Evolutionary conservation across 2,888 invertebrate genomes (phyloP).

Genomic region (Aspidiotus destructor): DNA sequence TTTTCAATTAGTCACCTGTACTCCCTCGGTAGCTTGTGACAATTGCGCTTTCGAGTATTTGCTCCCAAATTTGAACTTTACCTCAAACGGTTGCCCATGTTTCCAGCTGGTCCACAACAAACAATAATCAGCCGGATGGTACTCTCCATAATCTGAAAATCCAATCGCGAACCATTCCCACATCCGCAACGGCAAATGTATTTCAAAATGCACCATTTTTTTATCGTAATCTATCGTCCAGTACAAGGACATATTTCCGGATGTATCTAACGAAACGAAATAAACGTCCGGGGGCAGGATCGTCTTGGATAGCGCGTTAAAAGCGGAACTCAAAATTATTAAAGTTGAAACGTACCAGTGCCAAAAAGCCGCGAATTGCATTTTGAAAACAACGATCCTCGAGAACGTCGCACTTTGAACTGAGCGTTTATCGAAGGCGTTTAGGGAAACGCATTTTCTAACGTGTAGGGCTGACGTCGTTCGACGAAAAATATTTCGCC

Average conservation of each 20-base stretch:
- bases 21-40: background rate
- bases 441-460: too few relatives aligned
- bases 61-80: conserved; percentile 39
- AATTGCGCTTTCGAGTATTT: background rate
- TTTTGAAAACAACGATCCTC: too few relatives aligned
- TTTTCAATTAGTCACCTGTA: background rate
- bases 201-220: conserved; percentile 45
- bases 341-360: too few relatives aligned
- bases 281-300: conserved; percentile 38
- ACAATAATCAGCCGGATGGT: conserved; percentile 68
- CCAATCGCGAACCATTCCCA: conserved; percentile 69
- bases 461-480: too few relatives aligned
- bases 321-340: too few relatives aligned
- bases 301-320: background rate
- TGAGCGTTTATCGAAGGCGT: too few relatives aligned
- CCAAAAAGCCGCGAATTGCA: too few relatives aligned
- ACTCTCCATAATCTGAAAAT: conserved; percentile 70
- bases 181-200: conserved; percentile 41
- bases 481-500: too few relatives aligned
- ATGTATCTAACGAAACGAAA: conserved; percentile 43
- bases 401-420: too few relatives aligned
- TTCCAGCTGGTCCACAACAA: conserved; percentile 66
- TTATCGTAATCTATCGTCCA: conserved; percentile 46
- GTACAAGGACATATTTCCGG: conserved; percentile 42
- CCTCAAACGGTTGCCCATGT: conserved; percentile 50